A percentile compares a stretch with the other conserved stretches of the same genome.
phyloP scores from a whole-genome alignment of 2,888 invertebrate species.

The Saturnia pavonia region DNA sequence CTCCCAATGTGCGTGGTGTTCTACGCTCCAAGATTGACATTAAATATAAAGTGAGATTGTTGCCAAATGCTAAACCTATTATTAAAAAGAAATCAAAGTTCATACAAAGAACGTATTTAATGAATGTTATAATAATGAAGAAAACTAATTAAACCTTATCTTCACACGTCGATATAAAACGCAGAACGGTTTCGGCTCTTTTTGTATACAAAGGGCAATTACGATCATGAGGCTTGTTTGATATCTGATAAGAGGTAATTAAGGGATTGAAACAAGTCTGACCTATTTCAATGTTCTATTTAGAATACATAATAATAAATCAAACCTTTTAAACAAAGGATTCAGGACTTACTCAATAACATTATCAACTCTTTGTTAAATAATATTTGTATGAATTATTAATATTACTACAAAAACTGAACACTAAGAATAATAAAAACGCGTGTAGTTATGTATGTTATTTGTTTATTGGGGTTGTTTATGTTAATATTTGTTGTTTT shows the following conservation, averaged over 20 bases:
- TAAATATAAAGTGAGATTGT: too few relatives aligned
- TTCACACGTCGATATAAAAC: conserved; percentile 2
- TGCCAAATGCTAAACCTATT: too few relatives aligned
- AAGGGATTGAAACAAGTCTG: conserved; percentile 12
- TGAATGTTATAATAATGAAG: background rate
- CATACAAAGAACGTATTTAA: background rate
- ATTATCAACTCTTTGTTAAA: background rate
- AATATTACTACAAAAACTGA: background rate
- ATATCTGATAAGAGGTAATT: conserved; percentile 15
- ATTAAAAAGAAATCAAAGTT: background rate
- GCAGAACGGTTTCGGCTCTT: background rate
- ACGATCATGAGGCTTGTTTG: conserved; percentile 1
- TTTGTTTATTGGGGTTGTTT: background rate
- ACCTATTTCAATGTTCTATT: conserved; percentile 1
- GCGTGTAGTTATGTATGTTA: background rate
- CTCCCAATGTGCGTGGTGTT: too few relatives aligned
- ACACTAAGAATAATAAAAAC: background rate
- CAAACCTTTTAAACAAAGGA: background rate
- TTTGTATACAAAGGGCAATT: conserved; percentile 2
- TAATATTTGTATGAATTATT: background rate
- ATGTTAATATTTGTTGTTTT: too few relatives aligned
- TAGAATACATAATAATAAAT: background rate
- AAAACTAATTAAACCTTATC: conserved; percentile 10
- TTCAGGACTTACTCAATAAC: background rate
- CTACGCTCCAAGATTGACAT: too few relatives aligned